Evolutionary conservation across 2,797 vertebrate species (phyloP).

Genomic region (Loriculus beryllinus): DNA sequence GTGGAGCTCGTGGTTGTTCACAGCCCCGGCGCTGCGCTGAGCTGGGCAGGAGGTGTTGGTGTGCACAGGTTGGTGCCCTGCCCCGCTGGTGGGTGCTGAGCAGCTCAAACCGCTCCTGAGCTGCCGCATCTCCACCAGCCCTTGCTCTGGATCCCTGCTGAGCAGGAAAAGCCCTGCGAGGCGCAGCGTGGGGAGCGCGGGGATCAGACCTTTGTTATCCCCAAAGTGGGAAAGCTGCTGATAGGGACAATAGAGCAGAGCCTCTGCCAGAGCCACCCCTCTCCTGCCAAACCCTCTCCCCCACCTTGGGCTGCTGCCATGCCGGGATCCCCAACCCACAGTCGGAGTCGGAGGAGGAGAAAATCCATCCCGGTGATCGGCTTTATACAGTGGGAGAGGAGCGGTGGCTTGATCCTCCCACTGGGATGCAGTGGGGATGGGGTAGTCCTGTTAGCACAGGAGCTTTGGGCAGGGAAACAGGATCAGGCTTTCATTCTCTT

Average conservation of each 20-base stretch:
- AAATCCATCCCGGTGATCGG: not conserved
- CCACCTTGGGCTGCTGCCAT: fast-evolving
- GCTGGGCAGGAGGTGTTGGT: not conserved
- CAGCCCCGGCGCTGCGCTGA: not conserved
- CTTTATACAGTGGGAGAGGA: not conserved
- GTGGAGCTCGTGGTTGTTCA: not conserved
- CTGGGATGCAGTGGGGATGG: not conserved
- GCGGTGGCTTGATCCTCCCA: not conserved
- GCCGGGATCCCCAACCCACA: not conserved
- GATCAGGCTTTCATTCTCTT: conserved; percentile 35
- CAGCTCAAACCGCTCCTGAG: not conserved
- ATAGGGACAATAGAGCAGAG: not conserved
- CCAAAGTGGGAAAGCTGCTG: not conserved
- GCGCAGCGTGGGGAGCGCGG: fast-evolving
- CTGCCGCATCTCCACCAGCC: not conserved
- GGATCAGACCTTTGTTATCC: not conserved
- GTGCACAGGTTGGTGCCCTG: not conserved
- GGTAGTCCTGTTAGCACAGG: not conserved
- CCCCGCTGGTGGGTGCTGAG: not conserved
- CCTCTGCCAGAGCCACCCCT: not conserved
- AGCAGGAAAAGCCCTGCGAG: not conserved
- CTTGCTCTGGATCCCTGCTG: not conserved
- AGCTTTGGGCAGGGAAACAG: not conserved
- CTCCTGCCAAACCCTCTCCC: not conserved
- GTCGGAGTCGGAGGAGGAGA: fast-evolving